Evolutionary conservation across 1,140 invertebrate genomes (phyloP).

Genomic region (Hylaeus volcanicus): DNA sequence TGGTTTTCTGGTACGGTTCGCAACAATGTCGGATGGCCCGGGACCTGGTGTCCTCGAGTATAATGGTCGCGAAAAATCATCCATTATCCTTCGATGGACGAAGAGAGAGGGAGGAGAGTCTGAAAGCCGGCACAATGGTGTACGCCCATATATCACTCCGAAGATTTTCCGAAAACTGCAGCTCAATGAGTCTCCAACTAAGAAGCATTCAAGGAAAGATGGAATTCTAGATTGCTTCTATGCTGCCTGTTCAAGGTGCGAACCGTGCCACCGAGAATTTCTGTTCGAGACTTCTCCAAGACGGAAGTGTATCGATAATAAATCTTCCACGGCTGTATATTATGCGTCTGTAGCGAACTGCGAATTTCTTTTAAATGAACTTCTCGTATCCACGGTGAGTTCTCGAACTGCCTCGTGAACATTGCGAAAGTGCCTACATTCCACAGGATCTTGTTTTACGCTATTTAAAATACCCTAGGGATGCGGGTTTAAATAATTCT

Average conservation of each 20-base stretch:
- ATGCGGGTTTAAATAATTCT: too few relatives aligned
- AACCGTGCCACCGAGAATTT: constrained; percentile 19
- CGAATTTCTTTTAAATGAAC: constrained; percentile 6
- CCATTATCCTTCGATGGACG: constrained; percentile 72
- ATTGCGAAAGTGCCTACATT: too few relatives aligned
- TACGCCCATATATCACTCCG: constrained; percentile 79
- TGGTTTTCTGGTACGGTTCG: constrained; percentile 64
- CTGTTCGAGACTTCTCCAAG: neutral
- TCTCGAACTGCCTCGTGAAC: too few relatives aligned
- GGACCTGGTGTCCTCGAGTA: constrained; percentile 63
- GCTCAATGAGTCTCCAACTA: constrained; percentile 70
- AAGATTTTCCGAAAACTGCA: constrained; percentile 73
- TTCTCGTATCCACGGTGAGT: neutral
- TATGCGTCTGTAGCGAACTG: neutral
- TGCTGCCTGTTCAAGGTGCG: constrained; percentile 15
- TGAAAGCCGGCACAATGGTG: constrained; percentile 70
- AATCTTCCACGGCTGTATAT: constrained; percentile 21
- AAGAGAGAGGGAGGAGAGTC: constrained; percentile 32
- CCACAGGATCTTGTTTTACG: too few relatives aligned
- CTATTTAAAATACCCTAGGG: too few relatives aligned
- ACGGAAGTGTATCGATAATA: constrained; percentile 44
- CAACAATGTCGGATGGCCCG: constrained; percentile 73
- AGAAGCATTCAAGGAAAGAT: constrained; percentile 45
- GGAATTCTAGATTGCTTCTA: constrained; percentile 40
- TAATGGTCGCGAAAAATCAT: constrained; percentile 80